Base-by-base conservation (phyloP, 2,888 invertebrate species). In the Stenodema calcarata region DNA sequence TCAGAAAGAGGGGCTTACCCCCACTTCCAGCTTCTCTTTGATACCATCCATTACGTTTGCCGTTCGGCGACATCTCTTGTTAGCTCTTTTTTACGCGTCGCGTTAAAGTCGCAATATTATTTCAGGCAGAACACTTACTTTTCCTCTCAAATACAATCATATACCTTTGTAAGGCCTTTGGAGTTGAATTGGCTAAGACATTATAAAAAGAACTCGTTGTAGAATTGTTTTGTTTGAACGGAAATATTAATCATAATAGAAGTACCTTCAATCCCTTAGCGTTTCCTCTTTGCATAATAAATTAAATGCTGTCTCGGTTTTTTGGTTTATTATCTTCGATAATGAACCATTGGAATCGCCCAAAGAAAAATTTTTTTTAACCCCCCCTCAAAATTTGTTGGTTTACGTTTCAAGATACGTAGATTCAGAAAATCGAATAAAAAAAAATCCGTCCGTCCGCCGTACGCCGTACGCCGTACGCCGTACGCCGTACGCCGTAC, bases 71-170 rank as follows among this genome's bases (percentile, higher is more conserved):
- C 41, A 73, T 73, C 41, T 73, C 73, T 73, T 35, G 73, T 73
- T 73, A 73, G 35, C 41, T 18, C 30, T 73, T 73, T 30, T 73
- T 73, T 35, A 30, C 35, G 41, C 73, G 16, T 41, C 73, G 35
- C 18, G 73, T 73, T 73, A 73, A 73, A 73, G 73, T 73, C 35
- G 73, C 35, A 73, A 35, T 73, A 73, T 73, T 73, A 73, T 73
- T 73, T 73, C 35, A 35, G 73, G 35, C 30, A 73, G 35, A 35
- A 73, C 30, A 73, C 73, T 73, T 35, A 30, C 30, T 73, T 73
- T 73, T n/a, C n/a, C 73, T 11, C 12, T 7, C 16, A 35, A 73
- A 73, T 35, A 35, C 30, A 73, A 73, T 73, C 73, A 73, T 9
- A 62, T 73, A 30, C 35, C 73, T 73, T 73, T 35, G 73, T 73